phyloP scores from a whole-genome alignment of 2,113 vertebrate genomes.

The Microcebus jonahi region DNA sequence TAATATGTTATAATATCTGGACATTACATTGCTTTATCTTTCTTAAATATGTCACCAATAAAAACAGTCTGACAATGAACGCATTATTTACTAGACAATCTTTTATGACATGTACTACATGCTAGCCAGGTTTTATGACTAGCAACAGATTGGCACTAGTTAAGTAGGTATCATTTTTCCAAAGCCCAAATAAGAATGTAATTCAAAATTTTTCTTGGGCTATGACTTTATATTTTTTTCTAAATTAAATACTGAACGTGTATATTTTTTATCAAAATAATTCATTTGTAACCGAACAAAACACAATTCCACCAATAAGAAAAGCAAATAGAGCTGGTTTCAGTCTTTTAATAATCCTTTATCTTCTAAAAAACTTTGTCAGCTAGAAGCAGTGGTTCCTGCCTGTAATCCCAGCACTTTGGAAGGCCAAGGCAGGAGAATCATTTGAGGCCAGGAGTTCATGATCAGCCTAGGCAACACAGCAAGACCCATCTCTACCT shows the following conservation, averaged over 20 bases:
- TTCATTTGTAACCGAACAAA: constrained; percentile 5
- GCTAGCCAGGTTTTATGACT: not conserved
- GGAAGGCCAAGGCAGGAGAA: no score
- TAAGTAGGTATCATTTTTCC: not conserved
- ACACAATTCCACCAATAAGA: not conserved
- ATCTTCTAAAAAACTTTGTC: not conserved
- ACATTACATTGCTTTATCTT: not conserved
- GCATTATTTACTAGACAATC: not conserved
- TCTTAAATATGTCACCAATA: not conserved
- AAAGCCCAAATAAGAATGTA: not conserved
- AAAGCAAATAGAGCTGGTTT: not conserved
- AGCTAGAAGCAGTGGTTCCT: no score
- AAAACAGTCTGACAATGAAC: not conserved
- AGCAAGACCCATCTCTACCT: no score
- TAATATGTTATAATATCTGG: not conserved
- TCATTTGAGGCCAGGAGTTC: no score
- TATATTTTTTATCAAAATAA: constrained; percentile 35
- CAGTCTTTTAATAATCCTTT: not conserved
- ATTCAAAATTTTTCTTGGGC: constrained; percentile 13
- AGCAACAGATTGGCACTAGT: not conserved
- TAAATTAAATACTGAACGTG: not conserved
- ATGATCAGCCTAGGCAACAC: no score
- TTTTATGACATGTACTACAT: not conserved
- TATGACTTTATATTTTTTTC: not conserved
- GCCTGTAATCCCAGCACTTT: no score